These are phyloP conservation scores for Scomber scombrus DNA, from an alignment of 2,113 vertebrate species.

Conservation along the genomic window DNA sequence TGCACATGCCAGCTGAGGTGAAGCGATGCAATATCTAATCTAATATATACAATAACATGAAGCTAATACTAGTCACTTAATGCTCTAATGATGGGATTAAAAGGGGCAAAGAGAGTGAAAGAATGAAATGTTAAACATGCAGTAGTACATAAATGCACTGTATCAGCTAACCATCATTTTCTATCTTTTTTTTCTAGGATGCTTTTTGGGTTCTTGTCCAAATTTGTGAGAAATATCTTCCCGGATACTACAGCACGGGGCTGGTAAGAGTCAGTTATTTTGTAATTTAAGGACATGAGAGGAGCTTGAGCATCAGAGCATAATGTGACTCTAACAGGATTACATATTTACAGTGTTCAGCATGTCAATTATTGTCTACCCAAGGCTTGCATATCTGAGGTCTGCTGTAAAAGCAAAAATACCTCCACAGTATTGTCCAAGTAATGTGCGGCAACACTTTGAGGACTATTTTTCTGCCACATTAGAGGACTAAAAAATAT, in stretches of 20 bases:
- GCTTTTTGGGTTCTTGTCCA: slow-evolving; percentile 88
- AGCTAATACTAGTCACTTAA: not conserved
- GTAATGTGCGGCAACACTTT: not conserved
- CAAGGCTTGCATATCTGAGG: not conserved
- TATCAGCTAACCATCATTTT: not conserved
- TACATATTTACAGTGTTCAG: slow-evolving; percentile 6
- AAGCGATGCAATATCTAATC: not conserved
- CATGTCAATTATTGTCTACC: slow-evolving; percentile 20
- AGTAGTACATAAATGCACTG: too few relatives aligned
- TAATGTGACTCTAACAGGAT: slow-evolving; percentile 5
- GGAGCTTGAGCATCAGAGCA: not conserved
- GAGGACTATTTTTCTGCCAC: not conserved
- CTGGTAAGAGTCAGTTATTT: slow-evolving; percentile 77
- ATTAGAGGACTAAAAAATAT: not conserved
- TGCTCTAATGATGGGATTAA: not conserved
- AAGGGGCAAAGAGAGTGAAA: not conserved
- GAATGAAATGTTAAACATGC: not conserved
- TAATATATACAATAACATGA: not conserved
- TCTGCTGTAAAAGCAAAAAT: not conserved
- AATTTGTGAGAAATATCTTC: slow-evolving; percentile 89
- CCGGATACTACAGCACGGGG: slow-evolving; percentile 88
- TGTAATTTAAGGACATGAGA: not conserved
- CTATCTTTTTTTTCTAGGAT: slow-evolving; percentile 74
- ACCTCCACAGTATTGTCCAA: not conserved
- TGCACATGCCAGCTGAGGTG: slow-evolving; percentile 99